Evolutionary conservation across 2,888 invertebrate genomes (phyloP), one percentile per base, ranked within the genome.

Genomic region (Agonum fuliginosum): DNA sequence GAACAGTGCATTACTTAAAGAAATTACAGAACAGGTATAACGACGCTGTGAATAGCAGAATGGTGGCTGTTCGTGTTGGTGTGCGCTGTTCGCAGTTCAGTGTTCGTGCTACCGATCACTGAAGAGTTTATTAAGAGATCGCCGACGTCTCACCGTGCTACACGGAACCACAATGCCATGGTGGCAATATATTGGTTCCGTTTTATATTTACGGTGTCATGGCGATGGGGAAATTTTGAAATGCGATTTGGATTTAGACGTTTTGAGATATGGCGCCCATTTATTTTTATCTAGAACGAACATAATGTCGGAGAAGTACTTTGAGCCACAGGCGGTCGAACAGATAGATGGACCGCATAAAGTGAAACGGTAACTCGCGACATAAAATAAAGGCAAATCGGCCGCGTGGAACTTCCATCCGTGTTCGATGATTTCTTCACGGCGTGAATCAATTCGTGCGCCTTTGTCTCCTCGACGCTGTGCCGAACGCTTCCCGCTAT

Each of bases 371-470:
- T 72, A 72, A 73, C 73, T 73, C 41, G 73, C 62, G 62, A 73
- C 73, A 73, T 73, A 73, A 73, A 73, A 58, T 73, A 43, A 73
- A 73, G 73, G 73, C 73, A 73, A 73, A 73, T 62, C 73, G 73
- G 58, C 43, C 27, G 73, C 73, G 62, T 24, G 27, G 37, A 62
- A 58, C 58, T 73, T 62, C 43, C 62, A 62, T 43, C 46, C 73
- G 73, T 54, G 73, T 62, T 73, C 37, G 62, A 62, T 73, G 58
- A 58, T 73, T 73, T 62, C 41, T 43, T 37, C 41, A 73, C 58
- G 62, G 62, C 34, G 37, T 62, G 73, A 73, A 73, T 73, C 73
- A 73, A 73, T 73, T 73, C 73, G 41, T 58, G 37, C 58, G 43
- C 24, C 70, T 43, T 46, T 70, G 70, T 70, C 46, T 70, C 58